Evolutionary conservation across 1,140 invertebrate species (phyloP).

Genomic region (Phortica variegata): DNA sequence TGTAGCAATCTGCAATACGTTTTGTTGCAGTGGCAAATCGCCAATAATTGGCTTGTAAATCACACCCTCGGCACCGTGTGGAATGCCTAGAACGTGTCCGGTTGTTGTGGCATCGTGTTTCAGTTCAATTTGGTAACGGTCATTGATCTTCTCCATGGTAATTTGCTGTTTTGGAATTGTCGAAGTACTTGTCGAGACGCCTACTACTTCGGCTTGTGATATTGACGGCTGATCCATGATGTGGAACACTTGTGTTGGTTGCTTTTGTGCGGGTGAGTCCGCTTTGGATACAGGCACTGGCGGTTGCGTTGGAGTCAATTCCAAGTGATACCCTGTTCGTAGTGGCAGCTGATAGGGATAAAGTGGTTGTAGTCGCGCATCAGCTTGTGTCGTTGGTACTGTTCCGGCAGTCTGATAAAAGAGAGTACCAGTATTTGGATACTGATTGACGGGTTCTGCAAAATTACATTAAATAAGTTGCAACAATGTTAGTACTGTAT

Average conservation of each 20-base stretch:
- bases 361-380: slow-evolving; percentile 39
- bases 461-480: too few species aligned
- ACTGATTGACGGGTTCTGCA: slow-evolving; percentile 44
- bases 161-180: slow-evolving; percentile 44
- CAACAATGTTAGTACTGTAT: too few species aligned
- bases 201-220: slow-evolving; percentile 36
- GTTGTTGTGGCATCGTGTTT: slow-evolving; percentile 42
- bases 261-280: slow-evolving; percentile 31
- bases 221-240: slow-evolving; percentile 53
- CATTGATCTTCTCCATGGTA: slow-evolving; percentile 51
- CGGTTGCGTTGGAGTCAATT: slow-evolving; percentile 32
- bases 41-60: slow-evolving; percentile 42
- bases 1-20: slow-evolving; percentile 47
- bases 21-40: slow-evolving; percentile 43
- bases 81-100: slow-evolving; percentile 23
- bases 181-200: slow-evolving; percentile 28
- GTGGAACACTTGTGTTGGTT: slow-evolving; percentile 46
- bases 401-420: slow-evolving; percentile 51
- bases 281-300: slow-evolving; percentile 31
- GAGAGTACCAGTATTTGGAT: slow-evolving; percentile 44
- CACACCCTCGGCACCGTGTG: slow-evolving; percentile 29
- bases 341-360: slow-evolving; percentile 42
- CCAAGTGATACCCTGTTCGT: slow-evolving; percentile 42
- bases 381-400: slow-evolving; percentile 40
- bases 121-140: slow-evolving; percentile 49